These are phyloP conservation scores for Muscicapa comitata DNA, from an alignment of 2,797 vertebrate species.

Conservation along the genomic window DNA sequence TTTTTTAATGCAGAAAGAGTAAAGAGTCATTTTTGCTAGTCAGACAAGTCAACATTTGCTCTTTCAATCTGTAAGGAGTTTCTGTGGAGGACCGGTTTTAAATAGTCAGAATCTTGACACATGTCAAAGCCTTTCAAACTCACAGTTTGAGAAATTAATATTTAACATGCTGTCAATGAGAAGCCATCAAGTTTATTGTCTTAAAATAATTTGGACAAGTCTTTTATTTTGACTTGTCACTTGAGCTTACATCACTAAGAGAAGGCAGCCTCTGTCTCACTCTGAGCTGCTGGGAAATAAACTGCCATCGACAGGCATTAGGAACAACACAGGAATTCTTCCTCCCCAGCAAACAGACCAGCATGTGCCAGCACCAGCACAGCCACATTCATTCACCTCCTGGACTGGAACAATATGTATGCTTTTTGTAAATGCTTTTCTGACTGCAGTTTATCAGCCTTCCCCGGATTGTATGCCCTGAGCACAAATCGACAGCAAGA, in stretches of 20 bases:
- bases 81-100: not conserved
- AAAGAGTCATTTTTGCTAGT: not conserved
- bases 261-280: not conserved
- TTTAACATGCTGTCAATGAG: conserved; percentile 33
- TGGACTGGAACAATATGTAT: not conserved
- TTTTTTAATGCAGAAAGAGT: not conserved
- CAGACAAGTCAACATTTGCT: not conserved
- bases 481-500: not conserved
- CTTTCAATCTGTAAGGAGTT: not conserved
- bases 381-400: not conserved
- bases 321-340: not conserved
- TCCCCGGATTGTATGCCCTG: not conserved
- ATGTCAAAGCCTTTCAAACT: not conserved
- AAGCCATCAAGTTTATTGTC: not conserved
- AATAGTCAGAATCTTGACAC: not conserved
- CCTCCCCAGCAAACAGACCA: not conserved
- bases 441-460: not conserved
- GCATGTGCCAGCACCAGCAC: not conserved
- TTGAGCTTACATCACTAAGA: not conserved
- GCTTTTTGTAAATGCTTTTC: not conserved
- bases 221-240: conserved; percentile 22
- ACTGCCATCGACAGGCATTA: not conserved
- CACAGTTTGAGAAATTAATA: not conserved
- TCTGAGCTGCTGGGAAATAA: not conserved
- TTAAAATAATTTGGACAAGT: not conserved